These are phyloP conservation scores for Metopolophium dirhodum DNA, from an alignment of 1,140 invertebrate species.

Conservation along the genomic window DNA sequence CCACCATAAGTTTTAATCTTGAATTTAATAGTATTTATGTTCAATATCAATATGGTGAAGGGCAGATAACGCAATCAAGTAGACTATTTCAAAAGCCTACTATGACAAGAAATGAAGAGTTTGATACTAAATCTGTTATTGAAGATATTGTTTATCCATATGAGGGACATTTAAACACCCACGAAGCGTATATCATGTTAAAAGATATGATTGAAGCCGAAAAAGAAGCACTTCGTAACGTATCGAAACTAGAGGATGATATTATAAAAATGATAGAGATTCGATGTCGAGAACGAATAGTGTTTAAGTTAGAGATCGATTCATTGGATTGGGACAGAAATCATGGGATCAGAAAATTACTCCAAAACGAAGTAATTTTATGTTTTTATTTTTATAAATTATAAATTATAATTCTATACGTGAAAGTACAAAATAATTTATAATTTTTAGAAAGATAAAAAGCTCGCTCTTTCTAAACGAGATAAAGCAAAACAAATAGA, in stretches of 20 bases:
- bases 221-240: background rate
- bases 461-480: background rate
- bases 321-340: constrained; percentile 47
- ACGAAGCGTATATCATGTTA: constrained; percentile 13
- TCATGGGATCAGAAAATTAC: background rate
- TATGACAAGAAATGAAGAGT: background rate
- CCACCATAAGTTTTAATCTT: constrained; percentile 71
- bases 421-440: background rate
- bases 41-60: constrained; percentile 73
- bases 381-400: background rate
- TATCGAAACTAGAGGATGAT: background rate
- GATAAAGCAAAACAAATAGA: constrained; percentile 27
- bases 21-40: constrained; percentile 70
- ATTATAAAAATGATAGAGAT: background rate
- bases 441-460: constrained; percentile 48
- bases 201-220: constrained; percentile 42
- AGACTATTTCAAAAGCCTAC: constrained; percentile 72
- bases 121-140: background rate
- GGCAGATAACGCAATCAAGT: constrained; percentile 72
- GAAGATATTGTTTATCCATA: constrained; percentile 46
- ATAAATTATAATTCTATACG: background rate
- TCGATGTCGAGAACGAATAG: background rate
- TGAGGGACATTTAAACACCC: background rate
- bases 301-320: background rate
- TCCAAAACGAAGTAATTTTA: constrained; percentile 37